These are phyloP conservation scores for Hippocampus comes DNA, from an alignment of 2,113 vertebrate species.

Conservation along the genomic window DNA sequence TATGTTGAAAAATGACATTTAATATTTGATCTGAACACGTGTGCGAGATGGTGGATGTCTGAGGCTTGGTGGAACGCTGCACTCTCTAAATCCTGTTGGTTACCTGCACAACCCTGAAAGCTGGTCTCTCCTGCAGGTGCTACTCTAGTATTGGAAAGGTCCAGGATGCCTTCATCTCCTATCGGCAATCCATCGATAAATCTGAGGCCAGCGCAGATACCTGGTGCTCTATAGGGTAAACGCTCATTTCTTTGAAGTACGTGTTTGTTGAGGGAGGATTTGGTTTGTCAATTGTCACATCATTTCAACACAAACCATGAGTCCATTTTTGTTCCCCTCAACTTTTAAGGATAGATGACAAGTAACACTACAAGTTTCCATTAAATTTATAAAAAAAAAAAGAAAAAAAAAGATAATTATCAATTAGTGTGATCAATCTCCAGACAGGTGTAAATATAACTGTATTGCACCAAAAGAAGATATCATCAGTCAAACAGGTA, in stretches of 20 bases:
- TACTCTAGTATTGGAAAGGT: conserved; percentile 99
- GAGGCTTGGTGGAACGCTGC: neutral
- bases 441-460: no score
- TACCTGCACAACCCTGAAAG: conserved; percentile 9
- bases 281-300: neutral
- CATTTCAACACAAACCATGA: neutral
- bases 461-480: no score
- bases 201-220: conserved; percentile 99
- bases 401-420: no score
- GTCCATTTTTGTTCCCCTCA: no score
- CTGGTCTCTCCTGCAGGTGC: conserved; percentile 78
- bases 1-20: no score
- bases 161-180: conserved; percentile 99
- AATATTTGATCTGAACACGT: no score
- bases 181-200: conserved; percentile 99
- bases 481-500: no score
- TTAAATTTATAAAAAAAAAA: no score
- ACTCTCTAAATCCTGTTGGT: neutral
- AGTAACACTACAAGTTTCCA: no score
- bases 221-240: conserved; percentile 99
- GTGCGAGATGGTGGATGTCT: neutral
- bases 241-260: neutral
- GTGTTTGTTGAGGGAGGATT: neutral
- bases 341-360: no score
- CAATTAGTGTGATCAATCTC: no score